Evolutionary conservation across 2,888 invertebrate species (phyloP), one percentile per base, ranked within the genome.

Genomic region (Dynastes hyllus): DNA sequence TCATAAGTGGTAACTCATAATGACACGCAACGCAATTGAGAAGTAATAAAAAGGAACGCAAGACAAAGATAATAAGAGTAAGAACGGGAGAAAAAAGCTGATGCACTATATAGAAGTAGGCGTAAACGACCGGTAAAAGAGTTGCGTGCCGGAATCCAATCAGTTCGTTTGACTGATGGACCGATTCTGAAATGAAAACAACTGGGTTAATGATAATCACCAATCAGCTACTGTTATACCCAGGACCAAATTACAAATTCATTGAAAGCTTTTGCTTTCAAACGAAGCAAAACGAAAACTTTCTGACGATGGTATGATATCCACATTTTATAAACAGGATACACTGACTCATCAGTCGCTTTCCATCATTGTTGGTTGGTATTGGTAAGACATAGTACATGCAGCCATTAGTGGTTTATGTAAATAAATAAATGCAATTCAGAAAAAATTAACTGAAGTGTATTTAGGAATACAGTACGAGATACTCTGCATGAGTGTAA

Each of bases 171-270:
- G 55, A 77, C 50, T 67, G 40, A 77, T 67, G 67, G 67, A 55
- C 8, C 77, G 22, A 58, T 58, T 45, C 55, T 69, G 67, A 27
- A 45, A 27, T 66, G 53, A 67, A 77, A 77, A 67, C 40, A 77
- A 67, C 67, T 50, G 55, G 58, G 67, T 77, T 77, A 77, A 67
- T 67, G 77, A 32, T 32, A 40, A 55, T 45, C 27, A 67, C 67
- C 77, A 67, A 58, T 77, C 77, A 77, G 77, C 77, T 77, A 77
- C 77, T 61, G 77, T 67, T 66, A n/a, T n/a, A 75, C 22, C 22
- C 37, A 22, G 50, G 58, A 22, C 50, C 67, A 2, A 40, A 51
- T 67, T 77, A 55, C 29, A 67, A 40, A 77, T 77, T 66, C 51
- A 53, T 67, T 66, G 53, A 32, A 37, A 37, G 5, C 32, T 37